These are phyloP conservation scores for Copsychus sechellarum DNA, from an alignment of 2,113 vertebrate genomes.

Conservation along the genomic window DNA sequence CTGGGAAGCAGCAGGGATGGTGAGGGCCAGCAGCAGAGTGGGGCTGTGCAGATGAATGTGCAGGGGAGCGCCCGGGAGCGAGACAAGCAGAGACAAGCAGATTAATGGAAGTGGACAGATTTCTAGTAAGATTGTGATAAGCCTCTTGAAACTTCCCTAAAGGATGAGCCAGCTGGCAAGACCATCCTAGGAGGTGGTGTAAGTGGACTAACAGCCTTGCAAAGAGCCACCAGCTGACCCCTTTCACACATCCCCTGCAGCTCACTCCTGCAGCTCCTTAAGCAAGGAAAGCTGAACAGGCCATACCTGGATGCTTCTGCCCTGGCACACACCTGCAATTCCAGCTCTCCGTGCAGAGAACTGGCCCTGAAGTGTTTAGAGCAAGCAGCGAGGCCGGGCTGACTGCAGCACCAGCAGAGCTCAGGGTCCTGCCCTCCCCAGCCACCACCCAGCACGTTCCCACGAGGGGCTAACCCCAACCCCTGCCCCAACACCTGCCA, in stretches of 20 bases:
- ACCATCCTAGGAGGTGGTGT: not conserved
- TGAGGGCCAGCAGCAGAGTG: not conserved
- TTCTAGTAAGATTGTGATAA: slow-evolving; percentile 58
- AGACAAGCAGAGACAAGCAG: slow-evolving; percentile 6
- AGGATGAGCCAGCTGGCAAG: slow-evolving; percentile 58
- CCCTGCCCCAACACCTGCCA: accelerated
- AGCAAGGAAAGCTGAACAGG: not conserved
- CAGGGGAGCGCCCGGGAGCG: not conserved
- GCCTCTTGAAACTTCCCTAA: slow-evolving; percentile 63
- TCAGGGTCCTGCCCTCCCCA: accelerated
- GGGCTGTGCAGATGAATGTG: not conserved
- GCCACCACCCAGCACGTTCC: accelerated
- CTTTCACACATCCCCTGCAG: not conserved
- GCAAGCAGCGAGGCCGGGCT: not conserved
- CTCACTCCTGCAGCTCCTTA: not conserved
- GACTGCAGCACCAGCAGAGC: not conserved
- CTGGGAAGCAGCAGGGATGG: not conserved
- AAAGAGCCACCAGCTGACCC: slow-evolving; percentile 11
- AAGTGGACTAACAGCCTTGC: not conserved
- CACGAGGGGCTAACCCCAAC: not conserved
- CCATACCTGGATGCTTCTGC: not conserved
- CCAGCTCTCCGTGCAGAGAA: not conserved
- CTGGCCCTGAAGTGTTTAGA: not conserved
- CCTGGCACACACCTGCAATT: not conserved
- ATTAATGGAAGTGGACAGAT: slow-evolving; percentile 58